These are phyloP conservation scores for Crossaster papposus DNA, from an alignment of 53 echinoderm and acorn worm genomes.

Conservation along the genomic window DNA sequence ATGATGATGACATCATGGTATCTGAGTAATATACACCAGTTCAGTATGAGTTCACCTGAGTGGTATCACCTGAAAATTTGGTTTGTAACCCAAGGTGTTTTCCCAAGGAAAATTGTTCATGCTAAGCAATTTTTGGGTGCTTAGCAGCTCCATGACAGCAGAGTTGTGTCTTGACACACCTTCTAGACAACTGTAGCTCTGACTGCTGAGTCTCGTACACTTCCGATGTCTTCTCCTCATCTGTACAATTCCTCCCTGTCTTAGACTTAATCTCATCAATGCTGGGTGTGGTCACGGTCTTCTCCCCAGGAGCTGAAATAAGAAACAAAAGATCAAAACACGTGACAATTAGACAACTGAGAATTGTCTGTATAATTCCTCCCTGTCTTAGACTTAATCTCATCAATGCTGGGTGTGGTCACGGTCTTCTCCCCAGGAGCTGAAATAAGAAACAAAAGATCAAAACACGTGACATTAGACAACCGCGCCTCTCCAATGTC, in stretches of 20 bases:
- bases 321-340: background rate
- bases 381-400: background rate
- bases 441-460: background rate
- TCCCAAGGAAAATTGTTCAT: too few relatives aligned
- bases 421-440: background rate
- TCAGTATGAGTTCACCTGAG: too few relatives aligned
- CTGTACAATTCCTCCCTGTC: slow-evolving; percentile 72
- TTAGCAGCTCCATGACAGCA: too few relatives aligned
- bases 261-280: background rate
- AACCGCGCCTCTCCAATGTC: too few relatives aligned
- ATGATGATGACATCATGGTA: too few relatives aligned
- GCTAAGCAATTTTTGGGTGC: too few relatives aligned
- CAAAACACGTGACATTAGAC: too few relatives aligned
- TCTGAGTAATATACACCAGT: too few relatives aligned
- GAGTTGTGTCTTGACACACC: slow-evolving; percentile 48
- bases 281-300: background rate
- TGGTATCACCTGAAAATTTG: too few relatives aligned
- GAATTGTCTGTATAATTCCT: too few relatives aligned
- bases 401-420: background rate
- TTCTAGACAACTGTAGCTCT: slow-evolving; percentile 71
- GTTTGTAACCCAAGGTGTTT: too few relatives aligned
- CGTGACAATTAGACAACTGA: too few relatives aligned
- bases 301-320: background rate
- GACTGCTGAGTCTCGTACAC: slow-evolving; percentile 61
- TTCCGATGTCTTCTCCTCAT: slow-evolving; percentile 88